Base-by-base conservation (phyloP, 2,797 vertebrate genomes). In the Nannoperca obscura region DNA sequence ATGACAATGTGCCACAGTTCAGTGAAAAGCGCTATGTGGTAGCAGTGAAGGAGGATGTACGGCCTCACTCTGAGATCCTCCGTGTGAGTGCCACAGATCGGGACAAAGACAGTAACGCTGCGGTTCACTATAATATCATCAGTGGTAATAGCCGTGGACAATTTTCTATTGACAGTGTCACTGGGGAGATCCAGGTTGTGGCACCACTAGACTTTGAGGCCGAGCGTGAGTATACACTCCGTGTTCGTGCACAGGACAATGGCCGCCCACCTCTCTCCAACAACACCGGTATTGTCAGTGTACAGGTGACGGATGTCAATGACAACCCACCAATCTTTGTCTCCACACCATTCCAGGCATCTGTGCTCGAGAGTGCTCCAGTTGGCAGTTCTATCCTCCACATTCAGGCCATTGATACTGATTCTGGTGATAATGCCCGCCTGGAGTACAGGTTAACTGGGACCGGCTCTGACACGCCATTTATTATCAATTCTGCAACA, bases 241-340 rank as follows among this genome's bases (percentile, higher is more conserved):
- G 97, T 42, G 96, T 99, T 69, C 96, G 98, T 10, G 98, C 98
- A 0, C 98, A 99, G 92, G 98, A 99, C 17, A 97, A 97, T 0
- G 98, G 98, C 0, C 95, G 98, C 0, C 98, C 98, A 3, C 98
- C 98, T 1, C 94, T 99, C 13, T 99, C 98, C 46, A 99, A 99
- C 92, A 99, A 98, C 87, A 99, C 98, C 0, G 98, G 98, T 60
- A 97, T 99, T 87, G 96, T 96, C 2, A 99, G 97, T 63, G 96
- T 99, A 8, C 97, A 99, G 88, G 96, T 99, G 58, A 97, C 97
- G 11, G 98, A 99, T 71, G 96, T 99, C 78, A 99, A 99, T 0
- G 98, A 99, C 89, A 98, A 99, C 36, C 95, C 97, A 0, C 98
- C 98, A 0, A 99, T 99, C 74, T 99, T 99, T 90, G 98, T 99